These are phyloP conservation scores for Tokudaia muenninki DNA, from an alignment of 2,797 vertebrate species.

Conservation along the genomic window DNA sequence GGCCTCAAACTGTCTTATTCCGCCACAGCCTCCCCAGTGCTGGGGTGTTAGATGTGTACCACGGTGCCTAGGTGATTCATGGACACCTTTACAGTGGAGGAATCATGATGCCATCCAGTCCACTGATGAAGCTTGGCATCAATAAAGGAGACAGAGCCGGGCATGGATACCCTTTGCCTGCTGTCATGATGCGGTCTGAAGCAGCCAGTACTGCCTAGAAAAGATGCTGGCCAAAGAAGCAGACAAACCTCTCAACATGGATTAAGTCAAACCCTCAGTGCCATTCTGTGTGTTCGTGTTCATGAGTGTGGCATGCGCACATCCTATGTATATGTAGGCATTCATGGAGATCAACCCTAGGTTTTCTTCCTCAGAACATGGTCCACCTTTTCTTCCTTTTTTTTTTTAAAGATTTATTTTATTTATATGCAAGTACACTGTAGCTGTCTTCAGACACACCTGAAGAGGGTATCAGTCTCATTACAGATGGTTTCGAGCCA, in stretches of 20 bases:
- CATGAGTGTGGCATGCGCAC: no score
- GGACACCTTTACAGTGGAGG: not conserved
- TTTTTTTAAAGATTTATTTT: no score
- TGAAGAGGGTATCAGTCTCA: no score
- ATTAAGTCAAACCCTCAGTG: constrained; percentile 11
- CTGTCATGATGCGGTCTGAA: not conserved
- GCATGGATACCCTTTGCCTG: not conserved
- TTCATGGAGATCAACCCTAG: not conserved
- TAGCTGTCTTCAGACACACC: no score
- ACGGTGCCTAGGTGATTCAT: not conserved
- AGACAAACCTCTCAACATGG: constrained; percentile 26
- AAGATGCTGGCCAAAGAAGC: constrained; percentile 31
- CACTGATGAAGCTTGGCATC: not conserved
- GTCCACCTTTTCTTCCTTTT: not conserved
- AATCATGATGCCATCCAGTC: not conserved
- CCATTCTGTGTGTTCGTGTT: not conserved
- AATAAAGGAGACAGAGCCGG: not conserved
- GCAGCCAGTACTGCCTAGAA: not conserved
- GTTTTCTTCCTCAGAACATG: not conserved
- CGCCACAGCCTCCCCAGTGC: not conserved
- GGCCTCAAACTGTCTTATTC: not conserved
- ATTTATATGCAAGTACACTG: no score
- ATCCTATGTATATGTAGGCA: not conserved
- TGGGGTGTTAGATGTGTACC: not conserved
- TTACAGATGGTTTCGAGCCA: no score